These are phyloP conservation scores for Anhinga rufa DNA, from an alignment of 2,113 vertebrate species.

Conservation along the genomic window DNA sequence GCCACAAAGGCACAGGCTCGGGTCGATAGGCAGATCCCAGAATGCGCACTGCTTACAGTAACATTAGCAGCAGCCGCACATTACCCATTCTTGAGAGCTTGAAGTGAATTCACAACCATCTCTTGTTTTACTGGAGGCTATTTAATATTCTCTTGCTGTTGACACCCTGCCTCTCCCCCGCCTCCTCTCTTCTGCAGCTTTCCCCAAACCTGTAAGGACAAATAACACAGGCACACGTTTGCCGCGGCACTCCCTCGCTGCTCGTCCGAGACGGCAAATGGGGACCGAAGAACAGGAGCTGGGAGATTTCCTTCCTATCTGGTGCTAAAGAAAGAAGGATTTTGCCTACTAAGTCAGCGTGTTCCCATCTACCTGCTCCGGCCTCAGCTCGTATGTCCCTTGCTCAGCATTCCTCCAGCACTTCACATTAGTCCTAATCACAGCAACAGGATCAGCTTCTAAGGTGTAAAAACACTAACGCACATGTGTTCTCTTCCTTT, in stretches of 20 bases:
- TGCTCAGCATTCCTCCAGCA: background rate
- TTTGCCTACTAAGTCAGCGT: background rate
- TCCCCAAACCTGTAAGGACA: background rate
- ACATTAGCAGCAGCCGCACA: background rate
- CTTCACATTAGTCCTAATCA: background rate
- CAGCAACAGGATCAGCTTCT: background rate
- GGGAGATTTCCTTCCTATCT: background rate
- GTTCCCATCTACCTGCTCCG: background rate
- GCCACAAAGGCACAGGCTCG: background rate
- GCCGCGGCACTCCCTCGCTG: fast-evolving
- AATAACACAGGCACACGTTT: fast-evolving
- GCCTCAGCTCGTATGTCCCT: background rate
- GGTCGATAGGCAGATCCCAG: background rate
- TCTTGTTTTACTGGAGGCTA: background rate
- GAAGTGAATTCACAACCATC: background rate
- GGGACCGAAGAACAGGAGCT: background rate
- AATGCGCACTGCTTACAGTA: fast-evolving
- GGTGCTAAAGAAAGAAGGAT: background rate
- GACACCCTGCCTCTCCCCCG: background rate
- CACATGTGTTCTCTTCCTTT: fast-evolving
- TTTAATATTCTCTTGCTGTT: background rate
- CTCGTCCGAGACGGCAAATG: fast-evolving
- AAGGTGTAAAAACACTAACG: background rate
- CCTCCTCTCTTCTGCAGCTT: background rate
- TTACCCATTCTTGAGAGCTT: background rate